phyloP scores from a whole-genome alignment of 2,888 invertebrate genomes.

The Brassicogethes aeneus region DNA sequence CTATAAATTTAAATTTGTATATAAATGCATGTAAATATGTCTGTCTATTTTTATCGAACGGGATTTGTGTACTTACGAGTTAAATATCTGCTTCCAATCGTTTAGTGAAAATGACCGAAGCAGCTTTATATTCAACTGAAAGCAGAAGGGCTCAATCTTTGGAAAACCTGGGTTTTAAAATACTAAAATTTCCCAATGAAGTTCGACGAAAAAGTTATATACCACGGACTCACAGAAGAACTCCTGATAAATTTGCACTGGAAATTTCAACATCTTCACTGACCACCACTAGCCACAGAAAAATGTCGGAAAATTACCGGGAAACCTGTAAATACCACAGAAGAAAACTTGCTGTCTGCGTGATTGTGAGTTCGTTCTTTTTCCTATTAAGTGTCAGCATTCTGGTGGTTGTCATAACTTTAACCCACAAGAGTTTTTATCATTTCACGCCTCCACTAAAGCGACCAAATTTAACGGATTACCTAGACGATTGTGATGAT shows the following conservation, averaged over 20 bases:
- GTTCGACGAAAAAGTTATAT: too few relatives aligned
- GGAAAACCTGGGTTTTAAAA: too few relatives aligned
- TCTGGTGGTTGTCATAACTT: constrained; percentile 67
- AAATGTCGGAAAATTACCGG: not conserved
- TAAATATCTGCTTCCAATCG: too few relatives aligned
- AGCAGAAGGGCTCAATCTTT: too few relatives aligned
- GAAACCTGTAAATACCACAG: constrained; percentile 34
- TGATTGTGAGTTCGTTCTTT: constrained; percentile 63
- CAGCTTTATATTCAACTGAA: too few relatives aligned
- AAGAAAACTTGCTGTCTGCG: constrained; percentile 55
- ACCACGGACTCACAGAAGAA: too few relatives aligned
- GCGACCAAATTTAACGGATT: too few relatives aligned
- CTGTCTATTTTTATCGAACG: not conserved
- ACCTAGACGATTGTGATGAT: too few relatives aligned
- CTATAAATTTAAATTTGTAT: not conserved
- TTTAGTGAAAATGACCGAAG: too few relatives aligned
- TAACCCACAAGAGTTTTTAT: constrained; percentile 41
- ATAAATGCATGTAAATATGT: not conserved
- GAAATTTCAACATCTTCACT: not conserved
- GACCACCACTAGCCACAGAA: not conserved
- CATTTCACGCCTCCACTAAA: not conserved
- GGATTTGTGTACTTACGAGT: too few relatives aligned
- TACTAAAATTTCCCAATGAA: too few relatives aligned
- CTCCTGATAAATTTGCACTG: too few relatives aligned
- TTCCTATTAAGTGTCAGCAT: constrained; percentile 65